Evolutionary conservation across 2,888 invertebrate genomes (phyloP), one percentile per base, ranked within the genome.

Genomic region (Mycalesis mineus): DNA sequence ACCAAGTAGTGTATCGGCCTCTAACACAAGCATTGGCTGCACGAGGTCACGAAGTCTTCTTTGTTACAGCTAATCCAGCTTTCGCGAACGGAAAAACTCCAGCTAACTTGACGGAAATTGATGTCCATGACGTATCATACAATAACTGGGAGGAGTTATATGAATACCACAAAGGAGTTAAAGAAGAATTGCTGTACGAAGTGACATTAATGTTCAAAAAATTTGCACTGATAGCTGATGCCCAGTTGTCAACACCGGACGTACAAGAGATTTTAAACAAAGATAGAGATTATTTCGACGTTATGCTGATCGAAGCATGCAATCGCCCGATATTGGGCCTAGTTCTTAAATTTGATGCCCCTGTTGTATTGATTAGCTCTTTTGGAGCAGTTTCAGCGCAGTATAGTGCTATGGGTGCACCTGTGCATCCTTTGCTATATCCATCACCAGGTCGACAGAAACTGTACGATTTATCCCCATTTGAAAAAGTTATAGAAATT

Each of bases 11-110:
- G 0, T 68, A 70, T 75, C 78, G 69, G 22, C 66, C 71, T 17
- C 52, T 86, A 0, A 71, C 76, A 13, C 65, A 73, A 17, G 78
- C 76, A 29, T 59, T 88, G 17, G 71, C 71, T 0, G 65, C 61
- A 36, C 67, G 74, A 13, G 86, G 87, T 0, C 87, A 89, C 59
- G 69, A 85, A 45, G 55, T 88, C 0, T 72, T 75, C 0, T 65
- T 82, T 0, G 53, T 81, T 2, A 81, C 86, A 0, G 49, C 84
- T 9, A 57, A 80, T 57, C 80, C 81, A 0, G 66, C 61, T 1
- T 62, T 65, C 45, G 50, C 61, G 28, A 78, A 80, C 17, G 78
- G 86, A 0, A 15, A 65, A 39, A 8, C 69, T 3, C 66, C 82
- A 1, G 48, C 58, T 1, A 80, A 79, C 54, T 45, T 78, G 0